Percentiles rank a stretch among this genome's conserved stretches.
These are phyloP conservation scores for Hyposoter dolosus DNA, from an alignment of 2,888 invertebrate species.

Conservation along the genomic window DNA sequence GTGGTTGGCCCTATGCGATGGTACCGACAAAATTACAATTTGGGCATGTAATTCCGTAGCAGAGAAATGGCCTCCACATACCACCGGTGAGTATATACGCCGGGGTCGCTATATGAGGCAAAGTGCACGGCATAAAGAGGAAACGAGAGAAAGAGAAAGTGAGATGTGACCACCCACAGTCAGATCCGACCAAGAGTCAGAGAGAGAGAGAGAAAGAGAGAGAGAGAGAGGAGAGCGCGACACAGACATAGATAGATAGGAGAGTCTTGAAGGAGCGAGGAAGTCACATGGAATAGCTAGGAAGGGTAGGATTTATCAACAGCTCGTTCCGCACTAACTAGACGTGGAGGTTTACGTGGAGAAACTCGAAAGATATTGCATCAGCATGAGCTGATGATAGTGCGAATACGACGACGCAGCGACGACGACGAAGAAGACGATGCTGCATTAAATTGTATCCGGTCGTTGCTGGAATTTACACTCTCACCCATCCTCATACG, in stretches of 20 bases:
- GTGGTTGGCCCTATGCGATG: constrained; percentile 51
- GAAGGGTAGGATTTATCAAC: constrained; percentile 82
- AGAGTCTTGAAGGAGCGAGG: constrained; percentile 66
- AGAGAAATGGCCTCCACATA: constrained; percentile 84
- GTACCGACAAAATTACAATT: constrained; percentile 83
- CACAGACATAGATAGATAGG: constrained; percentile 64
- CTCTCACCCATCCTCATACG: constrained; percentile 68
- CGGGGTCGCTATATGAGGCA: constrained; percentile 46
- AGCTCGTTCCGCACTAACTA: constrained; percentile 83
- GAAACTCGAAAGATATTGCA: constrained; percentile 84
- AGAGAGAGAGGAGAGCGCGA: constrained; percentile 48
- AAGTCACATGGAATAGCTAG: constrained; percentile 66
- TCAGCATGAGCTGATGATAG: constrained; percentile 82
- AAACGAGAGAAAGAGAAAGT: constrained; percentile 25
- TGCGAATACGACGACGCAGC: constrained; percentile 51
- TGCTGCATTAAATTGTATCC: constrained; percentile 84
- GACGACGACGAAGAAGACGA: constrained; percentile 72
- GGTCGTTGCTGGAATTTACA: constrained; percentile 82
- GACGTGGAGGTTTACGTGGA: constrained; percentile 78
- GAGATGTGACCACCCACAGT: constrained; percentile 29
- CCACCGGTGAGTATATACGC: constrained; percentile 66
- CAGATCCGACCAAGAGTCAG: constrained; percentile 19
- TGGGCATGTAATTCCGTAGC: constrained; percentile 83
- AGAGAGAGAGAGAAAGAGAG: constrained; percentile 18
- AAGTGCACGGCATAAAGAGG: constrained; percentile 46